Percentiles rank a stretch among this genome's conserved stretches.
Conservation (phyloP, 1,140 invertebrate species). For the Drosophila biarmipes region DNA sequence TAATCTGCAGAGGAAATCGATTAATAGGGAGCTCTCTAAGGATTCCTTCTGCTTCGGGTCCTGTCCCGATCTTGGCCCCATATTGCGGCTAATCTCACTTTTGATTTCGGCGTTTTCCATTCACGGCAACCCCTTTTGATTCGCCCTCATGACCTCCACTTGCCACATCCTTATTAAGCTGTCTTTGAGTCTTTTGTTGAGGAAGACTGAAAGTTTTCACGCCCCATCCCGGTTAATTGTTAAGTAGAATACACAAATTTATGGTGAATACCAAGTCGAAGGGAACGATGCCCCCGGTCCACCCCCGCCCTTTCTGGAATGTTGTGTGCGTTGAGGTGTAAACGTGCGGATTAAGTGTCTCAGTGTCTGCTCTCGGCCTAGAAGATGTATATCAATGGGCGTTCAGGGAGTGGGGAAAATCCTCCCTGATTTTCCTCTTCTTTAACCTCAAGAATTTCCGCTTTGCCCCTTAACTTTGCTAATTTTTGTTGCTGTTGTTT, state of each 20-base stretch:
- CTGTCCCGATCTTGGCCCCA: neutral
- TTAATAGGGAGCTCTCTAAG: neutral
- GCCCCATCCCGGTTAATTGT: conserved; percentile 64
- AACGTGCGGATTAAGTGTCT: conserved; percentile 81
- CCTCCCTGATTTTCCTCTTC: neutral
- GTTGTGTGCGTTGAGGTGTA: conserved; percentile 76
- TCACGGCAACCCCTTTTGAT: conserved; percentile 8
- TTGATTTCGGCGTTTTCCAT: conserved; percentile 27
- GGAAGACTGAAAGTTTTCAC: conserved; percentile 34
- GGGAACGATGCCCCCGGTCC: conserved; percentile 25
- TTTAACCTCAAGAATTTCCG: conserved; percentile 44
- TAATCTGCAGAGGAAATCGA: conserved; percentile 24
- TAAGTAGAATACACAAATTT: conserved; percentile 80
- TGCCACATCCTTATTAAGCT: conserved; percentile 20
- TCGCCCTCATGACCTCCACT: conserved; percentile 9
- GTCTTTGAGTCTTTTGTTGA: conserved; percentile 30
- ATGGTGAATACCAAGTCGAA: conserved; percentile 37
- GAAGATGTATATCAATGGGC: conserved; percentile 58
- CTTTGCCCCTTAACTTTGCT: conserved; percentile 51
- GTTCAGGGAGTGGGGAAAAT: conserved; percentile 13
- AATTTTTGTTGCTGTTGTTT: conserved; percentile 50
- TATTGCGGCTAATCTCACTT: conserved; percentile 25
- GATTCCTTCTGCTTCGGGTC: neutral
- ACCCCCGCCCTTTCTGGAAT: conserved; percentile 11
- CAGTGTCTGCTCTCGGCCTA: conserved; percentile 49